Base-by-base conservation (phyloP, 2,797 vertebrate genomes). In the Fistularia commersonii region DNA sequence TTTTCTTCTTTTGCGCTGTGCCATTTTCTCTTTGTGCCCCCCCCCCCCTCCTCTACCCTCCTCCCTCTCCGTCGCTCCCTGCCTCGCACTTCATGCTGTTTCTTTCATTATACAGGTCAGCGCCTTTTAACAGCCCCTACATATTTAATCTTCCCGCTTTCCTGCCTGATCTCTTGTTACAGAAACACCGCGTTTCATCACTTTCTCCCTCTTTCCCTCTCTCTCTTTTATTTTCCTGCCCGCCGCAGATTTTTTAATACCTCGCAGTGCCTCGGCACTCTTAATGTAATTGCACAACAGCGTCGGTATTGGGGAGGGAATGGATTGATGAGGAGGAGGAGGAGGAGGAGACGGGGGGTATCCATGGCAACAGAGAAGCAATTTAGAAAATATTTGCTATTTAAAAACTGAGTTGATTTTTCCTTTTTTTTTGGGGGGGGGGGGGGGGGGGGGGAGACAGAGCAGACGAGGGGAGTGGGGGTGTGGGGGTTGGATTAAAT, bases 31-130 rank as follows among this genome's bases (percentile, higher is more conserved):
- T 64, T 42, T 62, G 32, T 60, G 7, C 52, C 46, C 55, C 51
- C 44, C 44, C 8, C 7, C 57, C 10, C 6, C 10, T 23, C 7
- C 11, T 41, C 36, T 11, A 32, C 11, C n/a, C 35, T 45, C n/a
- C 41, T 41, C n/a, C 38, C 45, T 32, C 48, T 35, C 45, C 39
- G 48, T 13, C 47, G 9, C 54, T 48, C 47, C 15, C 54, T 51
- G 37, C 42, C 36, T 23, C 51, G 61, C 70, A 76, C 80, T 86
- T 77, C 86, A 81, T 77, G 80, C 86, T 85, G 83, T 82, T 85
- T 88, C 83, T 83, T 82, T 85, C 77, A 86, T 87, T 87, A 88
- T 87, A 86, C 83, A 87, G 85, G 86, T 87, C 85, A 86, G 79
- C 66, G 81, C 78, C 82, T 86, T 86, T 82, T 86, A 84, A 84